phyloP scores from a whole-genome alignment of 2,888 invertebrate species.

The Polydrusus cervinus region DNA sequence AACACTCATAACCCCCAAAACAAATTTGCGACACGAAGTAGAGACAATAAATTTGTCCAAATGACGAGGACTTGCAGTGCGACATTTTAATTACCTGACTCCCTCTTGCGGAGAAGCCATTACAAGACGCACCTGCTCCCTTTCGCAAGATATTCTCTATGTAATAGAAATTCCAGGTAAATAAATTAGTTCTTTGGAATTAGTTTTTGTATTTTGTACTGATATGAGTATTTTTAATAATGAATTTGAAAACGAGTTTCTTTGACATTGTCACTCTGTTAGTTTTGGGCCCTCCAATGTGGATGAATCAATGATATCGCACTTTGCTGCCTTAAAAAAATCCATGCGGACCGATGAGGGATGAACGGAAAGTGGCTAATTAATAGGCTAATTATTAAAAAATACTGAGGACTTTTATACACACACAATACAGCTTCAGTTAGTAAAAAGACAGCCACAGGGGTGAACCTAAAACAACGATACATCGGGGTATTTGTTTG shows the following conservation, averaged over 20 bases:
- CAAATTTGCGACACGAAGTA: slow-evolving; percentile 69
- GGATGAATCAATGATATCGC: no score
- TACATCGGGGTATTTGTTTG: no score
- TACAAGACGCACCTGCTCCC: slow-evolving; percentile 61
- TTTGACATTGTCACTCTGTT: no score
- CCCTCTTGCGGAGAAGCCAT: slow-evolving; percentile 61
- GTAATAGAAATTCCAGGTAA: slow-evolving; percentile 15
- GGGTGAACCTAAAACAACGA: no score
- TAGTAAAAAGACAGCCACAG: no score
- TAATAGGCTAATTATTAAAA: no score
- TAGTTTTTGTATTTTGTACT: not conserved
- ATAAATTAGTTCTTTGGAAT: slow-evolving; percentile 13
- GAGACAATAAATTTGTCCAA: slow-evolving; percentile 67
- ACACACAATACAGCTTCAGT: no score
- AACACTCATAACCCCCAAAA: slow-evolving; percentile 66
- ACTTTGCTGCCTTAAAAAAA: no score
- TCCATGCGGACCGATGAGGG: no score
- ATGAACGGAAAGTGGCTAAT: no score
- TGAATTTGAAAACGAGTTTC: not conserved
- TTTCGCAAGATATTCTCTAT: slow-evolving; percentile 39
- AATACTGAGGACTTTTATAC: no score
- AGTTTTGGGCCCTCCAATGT: no score
- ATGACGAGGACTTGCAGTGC: slow-evolving; percentile 67
- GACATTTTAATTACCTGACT: slow-evolving; percentile 70
- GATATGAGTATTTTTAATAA: not conserved